Evolutionary conservation across 30 jellyfish, hydroid and myxozoan species (phyloP).

Genomic region (Turritopsis dohrnii): DNA sequence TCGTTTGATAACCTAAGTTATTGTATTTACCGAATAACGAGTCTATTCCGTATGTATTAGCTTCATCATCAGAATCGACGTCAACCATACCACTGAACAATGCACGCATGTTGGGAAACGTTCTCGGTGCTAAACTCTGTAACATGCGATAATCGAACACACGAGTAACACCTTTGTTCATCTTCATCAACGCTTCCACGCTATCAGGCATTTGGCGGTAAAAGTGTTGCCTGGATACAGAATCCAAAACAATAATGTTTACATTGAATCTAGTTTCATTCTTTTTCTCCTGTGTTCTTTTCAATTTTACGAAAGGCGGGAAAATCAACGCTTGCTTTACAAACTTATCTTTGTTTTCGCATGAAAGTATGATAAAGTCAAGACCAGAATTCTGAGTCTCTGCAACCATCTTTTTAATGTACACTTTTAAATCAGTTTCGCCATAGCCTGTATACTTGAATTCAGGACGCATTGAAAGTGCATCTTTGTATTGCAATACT

Average conservation of each 20-base stretch:
- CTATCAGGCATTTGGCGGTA: slow-evolving; percentile 78
- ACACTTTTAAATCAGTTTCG: background rate
- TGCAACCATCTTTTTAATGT: background rate
- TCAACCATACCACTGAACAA: slow-evolving; percentile 91
- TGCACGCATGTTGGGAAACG: slow-evolving; percentile 96
- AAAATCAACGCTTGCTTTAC: slow-evolving; percentile 71
- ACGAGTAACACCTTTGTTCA: slow-evolving; percentile 31
- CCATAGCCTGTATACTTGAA: background rate
- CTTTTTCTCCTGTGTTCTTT: background rate
- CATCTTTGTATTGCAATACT: slow-evolving; percentile 1
- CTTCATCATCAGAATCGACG: slow-evolving; percentile 77
- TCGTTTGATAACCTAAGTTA: slow-evolving; percentile 77
- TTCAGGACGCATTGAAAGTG: background rate
- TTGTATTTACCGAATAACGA: slow-evolving; percentile 49
- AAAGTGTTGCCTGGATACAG: slow-evolving; percentile 92
- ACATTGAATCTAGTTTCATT: slow-evolving; percentile 39
- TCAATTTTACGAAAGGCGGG: slow-evolving; percentile 60
- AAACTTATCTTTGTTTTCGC: slow-evolving; percentile 41
- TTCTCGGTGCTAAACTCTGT: slow-evolving; percentile 96
- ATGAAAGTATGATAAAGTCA: slow-evolving; percentile 59
- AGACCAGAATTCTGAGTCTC: background rate
- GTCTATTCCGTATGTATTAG: slow-evolving; percentile 52
- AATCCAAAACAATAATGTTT: slow-evolving; percentile 74
- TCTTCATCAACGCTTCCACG: slow-evolving; percentile 34
- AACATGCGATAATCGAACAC: slow-evolving; percentile 78